Base-by-base conservation (phyloP, 2,113 vertebrate species). In the Syngnathus floridae region DNA sequence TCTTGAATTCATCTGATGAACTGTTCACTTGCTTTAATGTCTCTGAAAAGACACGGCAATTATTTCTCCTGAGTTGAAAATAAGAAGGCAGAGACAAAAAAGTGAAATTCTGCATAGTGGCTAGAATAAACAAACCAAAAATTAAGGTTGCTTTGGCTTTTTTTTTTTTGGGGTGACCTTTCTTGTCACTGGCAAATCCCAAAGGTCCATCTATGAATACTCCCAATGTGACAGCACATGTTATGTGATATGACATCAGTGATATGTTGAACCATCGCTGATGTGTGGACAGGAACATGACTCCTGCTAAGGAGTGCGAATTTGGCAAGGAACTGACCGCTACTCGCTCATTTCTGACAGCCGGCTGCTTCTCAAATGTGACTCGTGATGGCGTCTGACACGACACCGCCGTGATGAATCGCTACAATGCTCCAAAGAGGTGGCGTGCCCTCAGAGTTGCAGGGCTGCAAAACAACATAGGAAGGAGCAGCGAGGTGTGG, bases 391-490 rank as follows among this genome's bases (percentile, higher is more conserved):
- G 19, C 69, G 58, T 62, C 73, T 81, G 82, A 84, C 84, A 69
- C 13, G 3, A 17, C 58, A 22, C 72, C 2, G 70, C 68, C 13
- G 37, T 31, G 76, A 79, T 85, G 82, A 85, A 86, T 74, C 10
- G 65, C 56, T 43, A 73, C 82, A 76, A 78, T 65, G 66, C 70
- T 76, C 62, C 66, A 88, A 74, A 79, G 76, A 78, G 76, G 82
- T 62, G 78, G 76, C 85, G 82, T 62, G 78, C 77, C 85, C 86
- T 87, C 72, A 55, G 84, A 79, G 85, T 89, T 84, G 86, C 79
- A 71, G 56, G 64, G n/a, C 26, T 22, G 69, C 64, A 83, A 78
- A 77, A 83, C 73, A 69, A 51, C 66, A 76, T 61, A 61, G 72
- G 2, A 35, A 64, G 46, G 4, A 2, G 64, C 49, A 75, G 52